phyloP scores from a whole-genome alignment of 2,113 vertebrate genomes.

The Merops nubicus region DNA sequence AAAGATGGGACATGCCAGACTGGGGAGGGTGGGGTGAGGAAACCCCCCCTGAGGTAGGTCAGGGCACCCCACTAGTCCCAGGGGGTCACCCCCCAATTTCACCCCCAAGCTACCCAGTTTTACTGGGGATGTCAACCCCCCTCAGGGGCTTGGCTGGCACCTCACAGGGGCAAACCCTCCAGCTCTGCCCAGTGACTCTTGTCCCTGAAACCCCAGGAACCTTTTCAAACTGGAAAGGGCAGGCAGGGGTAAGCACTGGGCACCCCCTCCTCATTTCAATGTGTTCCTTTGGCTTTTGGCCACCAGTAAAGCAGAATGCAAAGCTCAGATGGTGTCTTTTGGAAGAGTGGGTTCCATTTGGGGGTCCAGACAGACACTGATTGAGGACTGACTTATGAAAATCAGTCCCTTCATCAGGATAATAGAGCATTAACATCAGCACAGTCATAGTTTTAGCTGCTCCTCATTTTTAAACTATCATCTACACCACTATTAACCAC shows the following conservation, averaged over 20 bases:
- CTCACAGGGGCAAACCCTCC: background rate
- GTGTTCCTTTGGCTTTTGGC: too few relatives aligned
- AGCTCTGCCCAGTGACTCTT: background rate
- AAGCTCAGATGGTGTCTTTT: background rate
- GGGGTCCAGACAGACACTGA: background rate
- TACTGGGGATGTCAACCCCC: background rate
- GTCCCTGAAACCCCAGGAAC: background rate
- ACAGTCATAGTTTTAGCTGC: background rate
- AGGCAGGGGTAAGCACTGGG: background rate
- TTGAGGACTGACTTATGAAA: background rate
- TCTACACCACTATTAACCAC: background rate
- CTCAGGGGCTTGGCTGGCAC: background rate
- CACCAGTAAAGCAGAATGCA: background rate
- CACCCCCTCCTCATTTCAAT: too few relatives aligned
- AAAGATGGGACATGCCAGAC: too few relatives aligned
- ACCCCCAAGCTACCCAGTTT: background rate
- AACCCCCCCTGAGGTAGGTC: background rate
- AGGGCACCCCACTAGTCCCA: background rate
- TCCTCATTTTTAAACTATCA: background rate
- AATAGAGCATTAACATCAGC: background rate
- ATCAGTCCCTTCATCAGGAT: background rate
- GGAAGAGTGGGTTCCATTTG: background rate
- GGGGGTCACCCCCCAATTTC: background rate
- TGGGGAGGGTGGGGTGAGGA: too few relatives aligned
- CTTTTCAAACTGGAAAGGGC: background rate